These are phyloP conservation scores for Ploceus nigricollis DNA, from an alignment of 2,113 vertebrate genomes.

Conservation along the genomic window DNA sequence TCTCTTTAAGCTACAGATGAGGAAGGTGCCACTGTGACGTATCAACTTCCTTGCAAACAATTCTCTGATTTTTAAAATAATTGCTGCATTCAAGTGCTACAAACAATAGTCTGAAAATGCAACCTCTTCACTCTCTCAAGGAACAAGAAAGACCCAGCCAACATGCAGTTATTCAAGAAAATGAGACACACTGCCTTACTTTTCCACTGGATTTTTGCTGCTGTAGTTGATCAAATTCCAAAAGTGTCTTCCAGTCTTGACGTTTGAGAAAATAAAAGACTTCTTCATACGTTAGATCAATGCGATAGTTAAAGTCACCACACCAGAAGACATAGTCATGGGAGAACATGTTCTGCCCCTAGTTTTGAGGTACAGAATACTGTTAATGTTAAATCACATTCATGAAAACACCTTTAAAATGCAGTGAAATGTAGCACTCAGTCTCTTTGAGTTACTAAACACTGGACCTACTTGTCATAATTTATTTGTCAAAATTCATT, in stretches of 20 bases:
- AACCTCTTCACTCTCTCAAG: background rate
- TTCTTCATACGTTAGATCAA: conserved; percentile 78
- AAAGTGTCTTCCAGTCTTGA: conserved; percentile 78
- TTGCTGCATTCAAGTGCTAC: background rate
- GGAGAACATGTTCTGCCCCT: conserved; percentile 77
- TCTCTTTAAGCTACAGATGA: background rate
- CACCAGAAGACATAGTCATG: conserved; percentile 85
- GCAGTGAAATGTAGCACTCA: background rate
- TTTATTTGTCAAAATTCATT: background rate
- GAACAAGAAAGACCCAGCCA: background rate
- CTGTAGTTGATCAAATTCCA: conserved; percentile 80
- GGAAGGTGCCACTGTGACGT: background rate
- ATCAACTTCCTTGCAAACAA: background rate
- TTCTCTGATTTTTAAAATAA: background rate
- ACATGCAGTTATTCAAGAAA: background rate
- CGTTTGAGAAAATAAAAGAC: conserved; percentile 81
- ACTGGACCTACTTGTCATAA: background rate
- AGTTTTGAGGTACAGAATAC: background rate
- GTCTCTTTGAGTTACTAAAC: background rate
- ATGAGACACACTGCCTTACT: conserved; percentile 52
- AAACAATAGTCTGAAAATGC: background rate
- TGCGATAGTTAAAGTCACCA: conserved; percentile 82
- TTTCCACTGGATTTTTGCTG: conserved; percentile 79
- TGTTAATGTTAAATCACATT: background rate
- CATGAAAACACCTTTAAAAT: background rate